phyloP scores from a whole-genome alignment of 2,113 vertebrate species.

The Caloenas nicobarica region DNA sequence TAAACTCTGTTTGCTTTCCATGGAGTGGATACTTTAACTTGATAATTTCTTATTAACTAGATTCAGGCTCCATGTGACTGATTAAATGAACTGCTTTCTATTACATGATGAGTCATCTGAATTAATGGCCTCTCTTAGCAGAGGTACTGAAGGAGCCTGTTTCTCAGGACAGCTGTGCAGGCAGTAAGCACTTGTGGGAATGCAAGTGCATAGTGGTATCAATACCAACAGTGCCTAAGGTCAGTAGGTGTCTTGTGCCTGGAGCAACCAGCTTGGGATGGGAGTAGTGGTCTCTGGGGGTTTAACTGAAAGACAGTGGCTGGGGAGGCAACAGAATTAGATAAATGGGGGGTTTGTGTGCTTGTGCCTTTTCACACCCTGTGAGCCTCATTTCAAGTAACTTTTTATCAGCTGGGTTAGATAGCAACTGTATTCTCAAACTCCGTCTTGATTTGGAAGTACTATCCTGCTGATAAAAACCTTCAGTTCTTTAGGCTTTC shows the following conservation, averaged over 20 bases:
- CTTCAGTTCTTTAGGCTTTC: neutral
- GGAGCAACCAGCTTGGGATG: neutral
- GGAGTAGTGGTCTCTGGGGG: neutral
- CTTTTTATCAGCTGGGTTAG: neutral
- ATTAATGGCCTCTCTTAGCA: neutral
- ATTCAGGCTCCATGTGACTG: neutral
- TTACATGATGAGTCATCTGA: neutral
- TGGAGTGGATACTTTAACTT: neutral
- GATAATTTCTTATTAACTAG: neutral
- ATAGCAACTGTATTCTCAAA: neutral
- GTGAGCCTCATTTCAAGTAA: neutral
- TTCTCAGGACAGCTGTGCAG: neutral
- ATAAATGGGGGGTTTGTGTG: accelerated
- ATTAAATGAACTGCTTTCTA: constrained; percentile 13
- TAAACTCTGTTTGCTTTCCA: neutral
- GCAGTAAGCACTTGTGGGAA: neutral
- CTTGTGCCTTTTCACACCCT: neutral
- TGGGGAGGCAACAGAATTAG: neutral
- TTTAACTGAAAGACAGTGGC: neutral
- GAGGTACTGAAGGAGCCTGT: neutral
- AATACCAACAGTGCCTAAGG: neutral
- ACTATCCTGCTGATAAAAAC: neutral
- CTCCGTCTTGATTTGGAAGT: neutral
- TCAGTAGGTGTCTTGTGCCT: neutral
- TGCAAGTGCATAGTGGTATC: neutral